Base-by-base conservation (phyloP, 2,888 invertebrate species). In the Lordiphosa fenestrarum region DNA sequence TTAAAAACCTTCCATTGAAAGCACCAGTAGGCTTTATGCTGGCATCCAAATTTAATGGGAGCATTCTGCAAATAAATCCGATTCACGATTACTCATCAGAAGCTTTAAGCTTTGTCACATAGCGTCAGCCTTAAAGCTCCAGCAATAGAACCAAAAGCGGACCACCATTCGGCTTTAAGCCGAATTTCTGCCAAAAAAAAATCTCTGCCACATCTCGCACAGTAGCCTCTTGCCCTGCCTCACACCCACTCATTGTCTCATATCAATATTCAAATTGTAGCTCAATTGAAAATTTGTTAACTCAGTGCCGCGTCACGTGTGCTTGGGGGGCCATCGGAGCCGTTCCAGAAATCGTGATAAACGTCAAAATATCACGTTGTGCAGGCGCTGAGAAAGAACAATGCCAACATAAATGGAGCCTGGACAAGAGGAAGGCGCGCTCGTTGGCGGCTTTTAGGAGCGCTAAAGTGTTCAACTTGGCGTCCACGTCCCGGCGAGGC, bases 241-340 rank as follows among this genome's bases (percentile, higher is more conserved):
- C 40, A 15, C 13, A 44, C 9, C 19, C 6, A 40, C 38, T 49
- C 38, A 9, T 44, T 51, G 47, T 41, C 54, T 59, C 64, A 72
- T 73, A 85, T 82, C 80, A 80, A 82, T 85, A 82, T 82, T 85
- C 85, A 82, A 82, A 82, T 82, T 83, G 84, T 73, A 72, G 82
- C 85, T 80, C 84, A 85, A 82, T 85, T 85, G 72, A 73, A 84
- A 83, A 76, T 80, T 75, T 78, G 84, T 80, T 74, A 74, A 82
- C 82, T 74, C 25, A 55, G 49, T 44, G 52, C 53, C 40, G 60
- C 51, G 38, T 46, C 72, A 64, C 59, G 61, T 39, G 44, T 55
- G 39, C 35, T 13, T 37, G 21, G 21, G 33, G 33, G 42, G 30
- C 39, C 36, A 49, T 23, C 25, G 41, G 25, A 6, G 51, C 58